Base-by-base conservation (phyloP, 2,888 invertebrate species). In the Agrochola lychnidis region DNA sequence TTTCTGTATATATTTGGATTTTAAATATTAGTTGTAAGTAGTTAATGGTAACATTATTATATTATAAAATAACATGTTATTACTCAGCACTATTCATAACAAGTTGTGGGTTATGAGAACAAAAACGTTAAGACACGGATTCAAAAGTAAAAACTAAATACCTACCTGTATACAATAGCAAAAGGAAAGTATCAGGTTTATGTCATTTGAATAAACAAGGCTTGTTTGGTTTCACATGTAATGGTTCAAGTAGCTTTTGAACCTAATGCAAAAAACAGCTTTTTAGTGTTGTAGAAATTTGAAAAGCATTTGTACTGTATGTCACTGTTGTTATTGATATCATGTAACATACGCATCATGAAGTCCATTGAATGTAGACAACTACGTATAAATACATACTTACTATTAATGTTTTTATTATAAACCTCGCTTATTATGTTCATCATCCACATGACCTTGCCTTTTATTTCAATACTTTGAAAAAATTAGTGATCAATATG, bases 1-100 rank as follows among this genome's bases (percentile, higher is more conserved):
- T 94, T 93, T 94, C 92, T 95, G 95, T 96, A 95, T 95, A 95
- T 96, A 95, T 94, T 94, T 94, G 94, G 89, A 93, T 92, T 92
- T 93, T 92, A 92, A 92, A 90, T 92, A 88, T 92, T 95, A 95
- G 94, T 90, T 92, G 16, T 96, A 96, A 95, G 95, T 96, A 96
- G 96, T 92, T 95, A 95, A 95, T 94, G 88, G 83, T 94, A 86
- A 87, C 87, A 87, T 81, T 78, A 79, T 81, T 78, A 78, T 82
- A 82, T 80, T 77, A 76, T 80, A 82, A 79, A 78, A 76, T 77
- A 90, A 88, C 81, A 89, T 86, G 82, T 89, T 87, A 89, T 90
- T 88, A 89, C 87, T 87, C 87, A 88, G 84, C 87, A 88, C 88
- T 89, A 87, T 90, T 87, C 80, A 85, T 79, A 79, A 81, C 61